phyloP scores from a whole-genome alignment of 2,888 invertebrate species.

The Selenia dentaria region DNA sequence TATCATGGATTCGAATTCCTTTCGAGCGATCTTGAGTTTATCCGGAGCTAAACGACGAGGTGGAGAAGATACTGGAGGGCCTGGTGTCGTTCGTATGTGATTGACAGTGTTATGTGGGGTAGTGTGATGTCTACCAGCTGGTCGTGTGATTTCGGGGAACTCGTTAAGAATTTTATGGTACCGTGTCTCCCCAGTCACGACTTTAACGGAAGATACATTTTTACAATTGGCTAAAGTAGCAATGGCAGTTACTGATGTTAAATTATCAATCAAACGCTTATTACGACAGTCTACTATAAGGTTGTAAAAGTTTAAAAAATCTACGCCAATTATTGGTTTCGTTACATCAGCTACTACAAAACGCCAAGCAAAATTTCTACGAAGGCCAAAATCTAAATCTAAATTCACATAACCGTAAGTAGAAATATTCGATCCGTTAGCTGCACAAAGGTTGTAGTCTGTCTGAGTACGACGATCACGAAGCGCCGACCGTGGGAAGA shows the following conservation, averaged over 20 bases:
- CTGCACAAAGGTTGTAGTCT: conserved; percentile 28
- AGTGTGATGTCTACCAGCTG: conserved; percentile 21
- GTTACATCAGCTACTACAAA: conserved; percentile 40
- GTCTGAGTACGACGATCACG: conserved; percentile 20
- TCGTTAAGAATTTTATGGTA: conserved; percentile 18
- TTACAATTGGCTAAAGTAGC: conserved; percentile 2
- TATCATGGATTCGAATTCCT: conserved; percentile 44
- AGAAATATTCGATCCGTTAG: too few relatives aligned
- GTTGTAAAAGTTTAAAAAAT: conserved; percentile 31
- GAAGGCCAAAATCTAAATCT: too few relatives aligned
- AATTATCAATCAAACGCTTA: conserved; percentile 17
- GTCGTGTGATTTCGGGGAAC: conserved; percentile 25
- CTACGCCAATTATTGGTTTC: conserved; percentile 40
- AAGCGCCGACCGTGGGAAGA: conserved; percentile 14
- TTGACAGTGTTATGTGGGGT: conserved; percentile 24
- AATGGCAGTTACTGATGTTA: conserved; percentile 9
- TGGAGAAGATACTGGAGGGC: conserved; percentile 35
- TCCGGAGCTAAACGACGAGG: conserved; percentile 46
- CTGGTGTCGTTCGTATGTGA: conserved; percentile 37
- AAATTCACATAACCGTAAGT: too few relatives aligned
- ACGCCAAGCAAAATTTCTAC: too few relatives aligned
- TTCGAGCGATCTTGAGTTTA: conserved; percentile 37
- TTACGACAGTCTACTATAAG: conserved; percentile 17
- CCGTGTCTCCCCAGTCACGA: conserved; percentile 9
- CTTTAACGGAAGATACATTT: conserved; percentile 22